Evolutionary conservation across 2,888 invertebrate species (phyloP), one percentile per base, ranked within the genome.

Genomic region (Lampropteryx suffumata): DNA sequence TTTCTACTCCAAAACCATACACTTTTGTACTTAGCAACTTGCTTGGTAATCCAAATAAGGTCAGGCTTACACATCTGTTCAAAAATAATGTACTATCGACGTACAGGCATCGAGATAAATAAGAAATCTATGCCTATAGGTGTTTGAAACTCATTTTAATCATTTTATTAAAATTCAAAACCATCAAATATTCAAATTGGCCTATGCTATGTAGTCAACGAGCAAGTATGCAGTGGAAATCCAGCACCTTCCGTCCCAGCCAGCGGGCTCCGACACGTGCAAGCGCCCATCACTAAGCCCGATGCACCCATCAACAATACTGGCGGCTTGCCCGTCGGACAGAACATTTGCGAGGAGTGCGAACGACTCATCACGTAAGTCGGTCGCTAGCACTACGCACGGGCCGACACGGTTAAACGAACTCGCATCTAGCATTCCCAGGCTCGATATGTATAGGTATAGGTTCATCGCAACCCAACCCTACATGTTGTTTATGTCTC

Each of bases 301-400:
- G 86, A 91, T 68, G 86, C 87, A 54, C 92, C 92, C 64, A 73
- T 92, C 79, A 92, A 93, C 83, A 91, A 93, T 78, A 93, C 93
- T 67, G 93, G 93, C 69, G 95, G 94, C 76, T 92, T 96, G 69
- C 95, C 95, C 68, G 93, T 96, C 67, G 95, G 96, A 75, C 97
- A 97, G 91, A 97, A 97, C 91, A 95, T 97, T 88, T 99, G 99
- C 92, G 96, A 96, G 68, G 98, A 98, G 80, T 99, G 99, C 92
- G 98, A 98, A 87, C 94, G 98, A 77, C 94, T 98, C 78, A 98
- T 99, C 91, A 96, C 97, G 98, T 99, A 95, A 97, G 98, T 95
- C 92, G 93, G 77, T 90, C 92, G n/a, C n/a, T n/a, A n/a, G n/a
- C n/a, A 72, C 87, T 85, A 68, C 91, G 92, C 65, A 85, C 92